Evolutionary conservation across 2,888 invertebrate genomes (phyloP), one percentile per base, ranked within the genome.

Genomic region (Pasiphila rectangulata): DNA sequence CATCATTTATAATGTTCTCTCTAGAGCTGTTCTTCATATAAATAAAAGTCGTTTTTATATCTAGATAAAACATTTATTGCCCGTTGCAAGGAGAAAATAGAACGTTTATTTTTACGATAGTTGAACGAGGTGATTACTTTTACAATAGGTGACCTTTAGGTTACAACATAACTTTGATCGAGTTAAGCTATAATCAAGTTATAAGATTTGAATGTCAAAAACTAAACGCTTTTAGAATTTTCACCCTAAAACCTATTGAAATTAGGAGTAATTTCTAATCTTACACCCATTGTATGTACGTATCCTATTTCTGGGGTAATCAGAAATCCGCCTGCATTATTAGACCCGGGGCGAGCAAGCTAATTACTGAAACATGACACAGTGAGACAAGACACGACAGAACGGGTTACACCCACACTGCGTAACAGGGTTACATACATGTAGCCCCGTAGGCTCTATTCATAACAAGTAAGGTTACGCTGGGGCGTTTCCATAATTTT

Each of bases 331-430:
- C 49, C 17, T 45, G 41, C 50, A 50, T 45, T 50, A 50, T 37
- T 41, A 37, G 43, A 3, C 43, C 23, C 39, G 15, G 36, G 32
- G 41, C 36, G 20, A 29, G 29, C 32, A 13, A 10, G 41, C 37
- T 46, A 45, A 50, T 50, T 45, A 50, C 41, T 38, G 37, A 45
- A 46, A 45, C 50, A 50, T 46, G 45, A 32, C 45, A 41, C 45
- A 45, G 32, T 4, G 21, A 37, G 19, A 16, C 44, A 25, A 35
- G 43, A 34, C 20, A 40, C 20, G 41, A 42, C 27, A 1, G 6
- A 9, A 2, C 9, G 17, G 9, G 7, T 6, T 27, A 27, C 7
- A 27, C 27, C 12, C 17, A 9, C 0, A 9, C 16, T n/a, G n/a
- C n/a, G 2, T 17, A 10, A 32, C 17, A 10, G 32, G 16, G 5